Evolutionary conservation across 2,797 vertebrate genomes (phyloP).

Genomic region (Notoglanidium macrostoma): DNA sequence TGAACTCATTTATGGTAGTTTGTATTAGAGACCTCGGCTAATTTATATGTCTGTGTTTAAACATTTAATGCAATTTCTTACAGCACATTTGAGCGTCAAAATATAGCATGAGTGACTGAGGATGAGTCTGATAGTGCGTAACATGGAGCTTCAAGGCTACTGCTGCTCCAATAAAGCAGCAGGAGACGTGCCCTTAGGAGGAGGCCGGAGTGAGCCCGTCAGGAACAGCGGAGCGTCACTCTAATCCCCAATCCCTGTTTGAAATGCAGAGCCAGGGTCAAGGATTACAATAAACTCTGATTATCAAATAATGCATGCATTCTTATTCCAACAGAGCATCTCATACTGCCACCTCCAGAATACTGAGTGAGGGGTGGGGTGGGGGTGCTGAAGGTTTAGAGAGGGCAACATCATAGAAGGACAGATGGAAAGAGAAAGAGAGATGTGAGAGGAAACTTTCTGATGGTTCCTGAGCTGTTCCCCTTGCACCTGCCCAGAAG

Average conservation of each 20-base stretch:
- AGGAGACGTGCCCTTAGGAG: slow-evolving; percentile 51
- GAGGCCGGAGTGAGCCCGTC: slow-evolving; percentile 58
- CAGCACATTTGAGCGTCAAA: slow-evolving; percentile 15
- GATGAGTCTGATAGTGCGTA: slow-evolving; percentile 27
- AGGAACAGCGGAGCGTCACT: slow-evolving; percentile 54
- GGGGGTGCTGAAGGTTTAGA: slow-evolving; percentile 23
- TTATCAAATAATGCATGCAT: slow-evolving; percentile 82
- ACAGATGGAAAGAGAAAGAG: neutral
- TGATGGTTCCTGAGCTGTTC: slow-evolving; percentile 31
- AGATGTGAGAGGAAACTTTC: slow-evolving; percentile 35
- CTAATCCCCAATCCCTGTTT: slow-evolving; percentile 80
- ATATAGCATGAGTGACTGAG: slow-evolving; percentile 3
- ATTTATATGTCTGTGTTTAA: neutral
- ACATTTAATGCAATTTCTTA: slow-evolving; percentile 24
- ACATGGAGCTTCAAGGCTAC: slow-evolving; percentile 11
- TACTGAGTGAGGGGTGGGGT: slow-evolving; percentile 57
- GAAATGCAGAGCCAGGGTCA: slow-evolving; percentile 81
- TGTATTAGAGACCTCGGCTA: neutral
- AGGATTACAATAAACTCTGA: slow-evolving; percentile 82
- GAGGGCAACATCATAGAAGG: slow-evolving; percentile 41
- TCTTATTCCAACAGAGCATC: slow-evolving; percentile 75
- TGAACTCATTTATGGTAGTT: neutral
- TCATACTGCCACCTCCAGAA: slow-evolving; percentile 64
- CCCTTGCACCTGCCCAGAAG: neutral
- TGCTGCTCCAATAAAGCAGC: slow-evolving; percentile 27